Conservation (phyloP, 2,113 vertebrate genomes). For the Chionis minor region DNA sequence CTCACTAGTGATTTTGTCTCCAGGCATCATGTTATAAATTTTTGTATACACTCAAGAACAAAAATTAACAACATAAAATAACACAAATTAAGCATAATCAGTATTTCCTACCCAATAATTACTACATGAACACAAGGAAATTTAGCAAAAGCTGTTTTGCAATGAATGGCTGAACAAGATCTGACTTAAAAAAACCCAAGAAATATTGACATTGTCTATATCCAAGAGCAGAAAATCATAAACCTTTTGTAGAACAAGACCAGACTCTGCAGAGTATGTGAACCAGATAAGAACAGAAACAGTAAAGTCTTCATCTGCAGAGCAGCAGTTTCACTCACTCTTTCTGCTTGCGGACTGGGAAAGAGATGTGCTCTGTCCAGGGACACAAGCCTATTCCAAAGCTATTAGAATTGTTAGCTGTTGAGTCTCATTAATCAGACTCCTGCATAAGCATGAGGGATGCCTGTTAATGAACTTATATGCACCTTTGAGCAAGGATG, state of each 20-base stretch:
- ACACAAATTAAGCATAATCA: neutral
- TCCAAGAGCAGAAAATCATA: neutral
- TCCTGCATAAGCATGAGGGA: neutral
- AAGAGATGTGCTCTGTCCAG: neutral
- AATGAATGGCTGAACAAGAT: neutral
- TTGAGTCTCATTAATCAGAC: neutral
- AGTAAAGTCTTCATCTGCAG: neutral
- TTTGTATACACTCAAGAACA: neutral
- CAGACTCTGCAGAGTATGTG: neutral
- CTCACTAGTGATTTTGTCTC: neutral
- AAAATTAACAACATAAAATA: neutral
- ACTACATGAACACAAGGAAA: neutral
- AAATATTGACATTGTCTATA: neutral
- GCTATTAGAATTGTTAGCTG: neutral
- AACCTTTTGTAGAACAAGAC: neutral
- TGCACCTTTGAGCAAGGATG: neutral
- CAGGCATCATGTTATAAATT: neutral
- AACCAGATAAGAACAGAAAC: neutral
- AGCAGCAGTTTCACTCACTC: neutral
- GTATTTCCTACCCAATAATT: neutral
- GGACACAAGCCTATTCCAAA: neutral
- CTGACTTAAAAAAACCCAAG: neutral
- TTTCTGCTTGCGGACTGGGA: neutral
- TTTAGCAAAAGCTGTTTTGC: neutral
- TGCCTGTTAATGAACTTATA: neutral